These are phyloP conservation scores for Saccopteryx leptura DNA, from an alignment of 2,113 vertebrate genomes.

Conservation along the genomic window DNA sequence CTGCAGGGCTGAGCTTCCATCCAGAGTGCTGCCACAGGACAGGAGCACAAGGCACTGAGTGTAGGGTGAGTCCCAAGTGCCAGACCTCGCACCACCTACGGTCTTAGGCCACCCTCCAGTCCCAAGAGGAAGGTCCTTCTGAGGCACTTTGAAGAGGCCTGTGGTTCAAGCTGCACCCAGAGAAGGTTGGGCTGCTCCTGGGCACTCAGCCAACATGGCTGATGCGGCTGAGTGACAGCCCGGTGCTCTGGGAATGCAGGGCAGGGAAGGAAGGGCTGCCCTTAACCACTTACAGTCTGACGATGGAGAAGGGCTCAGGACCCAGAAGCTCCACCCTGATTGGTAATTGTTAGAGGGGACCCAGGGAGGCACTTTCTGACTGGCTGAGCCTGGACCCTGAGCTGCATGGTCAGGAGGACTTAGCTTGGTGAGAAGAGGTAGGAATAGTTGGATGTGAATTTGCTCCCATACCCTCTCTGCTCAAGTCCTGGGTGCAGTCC, in stretches of 20 bases:
- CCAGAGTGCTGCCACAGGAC: not conserved
- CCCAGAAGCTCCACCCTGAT: rapidly evolving
- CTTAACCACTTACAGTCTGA: rapidly evolving
- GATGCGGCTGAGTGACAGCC: rapidly evolving
- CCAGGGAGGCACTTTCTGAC: rapidly evolving
- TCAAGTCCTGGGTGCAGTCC: rapidly evolving
- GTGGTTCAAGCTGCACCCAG: not conserved
- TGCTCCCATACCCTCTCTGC: rapidly evolving
- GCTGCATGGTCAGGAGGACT: rapidly evolving
- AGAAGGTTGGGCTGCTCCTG: rapidly evolving
- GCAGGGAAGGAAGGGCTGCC: rapidly evolving
- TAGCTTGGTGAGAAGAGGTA: rapidly evolving
- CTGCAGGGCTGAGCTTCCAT: not conserved
- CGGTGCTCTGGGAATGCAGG: rapidly evolving
- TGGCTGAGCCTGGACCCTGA: rapidly evolving
- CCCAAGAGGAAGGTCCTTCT: not conserved
- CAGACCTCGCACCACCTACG: not conserved
- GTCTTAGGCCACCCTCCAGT: not conserved
- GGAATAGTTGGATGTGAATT: rapidly evolving
- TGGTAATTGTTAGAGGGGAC: rapidly evolving
- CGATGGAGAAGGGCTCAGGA: rapidly evolving
- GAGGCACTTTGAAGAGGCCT: rapidly evolving
- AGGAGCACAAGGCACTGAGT: not conserved
- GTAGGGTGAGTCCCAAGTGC: rapidly evolving
- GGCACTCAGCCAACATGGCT: rapidly evolving